These are phyloP conservation scores for Hafferia zeledoni DNA, from an alignment of 2,797 vertebrate species.

Conservation along the genomic window DNA sequence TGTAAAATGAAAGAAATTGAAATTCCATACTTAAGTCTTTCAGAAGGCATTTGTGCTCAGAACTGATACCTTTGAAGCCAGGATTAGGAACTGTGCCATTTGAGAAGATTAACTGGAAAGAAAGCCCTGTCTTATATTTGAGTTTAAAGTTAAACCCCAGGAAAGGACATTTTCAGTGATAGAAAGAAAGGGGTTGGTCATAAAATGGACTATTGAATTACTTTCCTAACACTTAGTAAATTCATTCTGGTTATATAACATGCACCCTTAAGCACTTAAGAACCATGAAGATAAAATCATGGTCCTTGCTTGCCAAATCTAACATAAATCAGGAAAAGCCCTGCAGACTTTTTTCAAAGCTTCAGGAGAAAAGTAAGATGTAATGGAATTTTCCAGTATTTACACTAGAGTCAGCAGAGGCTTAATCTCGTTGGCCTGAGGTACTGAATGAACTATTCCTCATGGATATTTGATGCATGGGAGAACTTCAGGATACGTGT, in stretches of 20 bases:
- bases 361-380: neutral
- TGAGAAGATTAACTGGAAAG: neutral
- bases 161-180: neutral
- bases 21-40: neutral
- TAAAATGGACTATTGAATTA: neutral
- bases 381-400: neutral
- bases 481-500: neutral
- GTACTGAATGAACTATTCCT: neutral
- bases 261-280: neutral
- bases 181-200: neutral
- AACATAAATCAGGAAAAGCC: neutral
- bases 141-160: neutral
- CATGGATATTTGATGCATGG: neutral
- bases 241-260: neutral
- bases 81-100: neutral
- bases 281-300: conserved; percentile 5
- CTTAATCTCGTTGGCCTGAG: neutral
- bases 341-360: neutral
- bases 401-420: neutral
- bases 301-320: neutral
- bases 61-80: neutral
- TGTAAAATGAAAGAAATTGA: neutral
- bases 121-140: neutral
- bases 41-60: neutral
- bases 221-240: neutral